These are phyloP conservation scores for Callithrix jacchus DNA, from an alignment of 2,113 vertebrate genomes.

Conservation along the genomic window DNA sequence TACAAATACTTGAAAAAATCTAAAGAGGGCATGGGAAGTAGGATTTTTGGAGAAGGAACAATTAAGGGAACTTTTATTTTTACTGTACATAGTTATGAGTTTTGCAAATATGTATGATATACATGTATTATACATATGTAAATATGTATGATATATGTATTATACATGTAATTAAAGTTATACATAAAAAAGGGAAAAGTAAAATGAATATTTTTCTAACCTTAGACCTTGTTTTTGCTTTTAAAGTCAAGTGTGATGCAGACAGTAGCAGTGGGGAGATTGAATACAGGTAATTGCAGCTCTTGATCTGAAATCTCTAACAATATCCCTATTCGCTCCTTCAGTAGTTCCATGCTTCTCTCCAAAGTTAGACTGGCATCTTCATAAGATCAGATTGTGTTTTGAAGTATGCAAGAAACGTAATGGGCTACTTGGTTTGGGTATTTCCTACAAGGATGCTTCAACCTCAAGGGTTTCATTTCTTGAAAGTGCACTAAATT, in stretches of 20 bases:
- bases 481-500: neutral
- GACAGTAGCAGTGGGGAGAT: neutral
- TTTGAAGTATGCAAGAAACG: neutral
- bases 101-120: neutral
- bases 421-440: neutral
- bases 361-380: neutral
- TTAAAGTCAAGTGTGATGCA: neutral
- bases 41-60: neutral
- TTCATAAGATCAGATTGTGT: neutral
- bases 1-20: neutral
- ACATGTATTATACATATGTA: neutral
- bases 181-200: neutral
- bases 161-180: neutral
- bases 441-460: neutral
- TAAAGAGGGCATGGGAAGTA: neutral
- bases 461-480: neutral
- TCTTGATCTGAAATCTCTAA: neutral
- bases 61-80: neutral
- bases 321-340: neutral
- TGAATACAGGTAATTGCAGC: too few relatives aligned
- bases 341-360: neutral
- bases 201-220: neutral
- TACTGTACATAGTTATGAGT: neutral
- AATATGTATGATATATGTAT: neutral
- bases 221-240: neutral